These are phyloP conservation scores for Falco novaeseelandiae DNA, from an alignment of 2,797 vertebrate species.

Conservation along the genomic window DNA sequence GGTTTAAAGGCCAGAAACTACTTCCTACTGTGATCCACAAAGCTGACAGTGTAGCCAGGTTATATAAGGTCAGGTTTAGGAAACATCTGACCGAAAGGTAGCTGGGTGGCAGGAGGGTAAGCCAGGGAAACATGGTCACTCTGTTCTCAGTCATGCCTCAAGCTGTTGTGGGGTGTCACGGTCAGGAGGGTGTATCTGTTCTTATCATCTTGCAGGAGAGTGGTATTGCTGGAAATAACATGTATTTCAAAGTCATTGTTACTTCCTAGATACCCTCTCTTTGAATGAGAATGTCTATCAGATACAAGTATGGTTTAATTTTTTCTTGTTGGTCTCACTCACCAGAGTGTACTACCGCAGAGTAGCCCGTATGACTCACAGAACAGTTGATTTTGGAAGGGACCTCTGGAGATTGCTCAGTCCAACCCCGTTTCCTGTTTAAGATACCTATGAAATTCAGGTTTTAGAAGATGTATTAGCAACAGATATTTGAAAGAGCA, in stretches of 20 bases:
- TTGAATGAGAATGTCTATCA: neutral
- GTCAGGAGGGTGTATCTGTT: neutral
- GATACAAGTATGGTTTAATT: neutral
- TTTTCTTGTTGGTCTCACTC: neutral
- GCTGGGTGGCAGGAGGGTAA: neutral
- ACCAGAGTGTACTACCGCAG: neutral
- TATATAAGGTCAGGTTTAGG: neutral
- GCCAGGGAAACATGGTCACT: neutral
- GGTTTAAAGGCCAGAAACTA: neutral
- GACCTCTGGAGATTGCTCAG: neutral
- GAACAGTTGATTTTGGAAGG: neutral
- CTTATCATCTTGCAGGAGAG: neutral
- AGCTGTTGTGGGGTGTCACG: neutral
- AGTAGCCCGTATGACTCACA: neutral
- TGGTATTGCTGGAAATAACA: neutral
- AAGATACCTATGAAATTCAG: neutral
- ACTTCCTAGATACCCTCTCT: neutral
- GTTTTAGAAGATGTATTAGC: neutral
- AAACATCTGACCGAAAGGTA: neutral
- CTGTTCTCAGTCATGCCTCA: neutral
- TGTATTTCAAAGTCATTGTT: neutral
- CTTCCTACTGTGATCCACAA: neutral
- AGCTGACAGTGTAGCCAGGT: neutral
- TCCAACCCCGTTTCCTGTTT: neutral
- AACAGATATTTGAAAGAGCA: neutral